phyloP scores from a whole-genome alignment of 2,797 vertebrate species.

The Mormyrops boulengeri region DNA sequence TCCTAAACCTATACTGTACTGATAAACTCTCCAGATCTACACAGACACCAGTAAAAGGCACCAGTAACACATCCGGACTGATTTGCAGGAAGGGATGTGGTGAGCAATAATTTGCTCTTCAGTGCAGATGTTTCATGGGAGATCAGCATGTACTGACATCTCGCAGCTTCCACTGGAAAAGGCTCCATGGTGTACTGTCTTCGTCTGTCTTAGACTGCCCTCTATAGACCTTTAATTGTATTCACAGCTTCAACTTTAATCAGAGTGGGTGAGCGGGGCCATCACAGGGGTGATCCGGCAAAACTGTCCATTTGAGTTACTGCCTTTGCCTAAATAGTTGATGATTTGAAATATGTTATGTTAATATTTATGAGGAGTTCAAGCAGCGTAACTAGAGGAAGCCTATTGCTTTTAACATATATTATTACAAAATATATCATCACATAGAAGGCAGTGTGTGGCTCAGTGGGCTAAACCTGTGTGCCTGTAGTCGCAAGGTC shows the following conservation, averaged over 20 bases:
- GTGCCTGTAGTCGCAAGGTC: too few relatives aligned
- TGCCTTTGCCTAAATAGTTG: neutral
- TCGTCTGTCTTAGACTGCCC: neutral
- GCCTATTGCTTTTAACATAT: neutral
- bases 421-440: neutral
- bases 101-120: neutral
- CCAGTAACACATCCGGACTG: neutral
- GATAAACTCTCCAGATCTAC: neutral
- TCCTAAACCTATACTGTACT: neutral
- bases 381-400: neutral
- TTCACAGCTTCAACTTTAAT: neutral
- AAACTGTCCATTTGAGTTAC: neutral
- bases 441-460: too few relatives aligned
- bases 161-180: neutral
- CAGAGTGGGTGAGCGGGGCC: neutral
- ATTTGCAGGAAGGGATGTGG: neutral
- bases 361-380: neutral
- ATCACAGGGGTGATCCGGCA: neutral
- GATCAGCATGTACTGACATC: neutral
- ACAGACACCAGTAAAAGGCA: neutral
- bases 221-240: neutral
- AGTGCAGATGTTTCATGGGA: neutral
- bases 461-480: too few relatives aligned
- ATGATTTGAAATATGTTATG: neutral
- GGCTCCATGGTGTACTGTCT: neutral